Evolutionary conservation across 2,888 invertebrate genomes (phyloP).

Genomic region (Hypselothyrea guttata): DNA sequence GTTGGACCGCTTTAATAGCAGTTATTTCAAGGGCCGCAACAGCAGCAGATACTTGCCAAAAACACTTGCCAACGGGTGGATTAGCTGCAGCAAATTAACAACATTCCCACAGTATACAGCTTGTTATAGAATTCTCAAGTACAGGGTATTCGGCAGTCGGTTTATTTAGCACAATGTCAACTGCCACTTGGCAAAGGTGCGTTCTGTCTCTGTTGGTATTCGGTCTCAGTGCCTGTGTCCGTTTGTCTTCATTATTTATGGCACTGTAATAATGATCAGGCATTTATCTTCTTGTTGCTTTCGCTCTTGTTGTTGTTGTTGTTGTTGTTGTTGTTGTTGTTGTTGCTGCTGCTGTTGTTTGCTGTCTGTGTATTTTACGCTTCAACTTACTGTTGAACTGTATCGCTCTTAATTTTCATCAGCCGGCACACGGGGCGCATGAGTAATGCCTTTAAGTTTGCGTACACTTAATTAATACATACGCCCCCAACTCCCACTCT

Average conservation of each 20-base stretch:
- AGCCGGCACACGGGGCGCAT: conserved; percentile 37
- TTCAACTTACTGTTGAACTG: conserved; percentile 13
- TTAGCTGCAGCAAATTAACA: too few relatives aligned
- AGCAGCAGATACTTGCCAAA: conserved; percentile 5
- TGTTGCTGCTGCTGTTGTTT: conserved; percentile 6
- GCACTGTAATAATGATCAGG: conserved; percentile 71
- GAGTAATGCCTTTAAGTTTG: conserved; percentile 64
- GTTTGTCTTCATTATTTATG: conserved; percentile 68
- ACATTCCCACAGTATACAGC: too few relatives aligned
- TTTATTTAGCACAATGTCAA: conserved; percentile 24
- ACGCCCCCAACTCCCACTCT: conserved; percentile 1
- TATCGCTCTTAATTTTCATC: conserved; percentile 39
- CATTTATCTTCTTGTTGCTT: conserved; percentile 65
- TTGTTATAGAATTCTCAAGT: not conserved
- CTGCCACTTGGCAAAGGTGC: conserved; percentile 52
- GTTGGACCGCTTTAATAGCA: conserved; percentile 71
- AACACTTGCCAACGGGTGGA: not conserved
- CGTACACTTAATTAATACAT: conserved; percentile 61
- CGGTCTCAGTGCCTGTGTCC: conserved; percentile 34
- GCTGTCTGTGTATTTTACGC: not conserved
- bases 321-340: conserved; percentile 8
- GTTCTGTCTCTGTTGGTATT: conserved; percentile 41
- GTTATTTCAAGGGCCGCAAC: conserved; percentile 66
- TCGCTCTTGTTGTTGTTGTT: conserved; percentile 5
- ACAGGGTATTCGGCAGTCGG: conserved; percentile 23